Conservation (phyloP, 1,140 invertebrate species). For the Penaeus vannamei region DNA sequence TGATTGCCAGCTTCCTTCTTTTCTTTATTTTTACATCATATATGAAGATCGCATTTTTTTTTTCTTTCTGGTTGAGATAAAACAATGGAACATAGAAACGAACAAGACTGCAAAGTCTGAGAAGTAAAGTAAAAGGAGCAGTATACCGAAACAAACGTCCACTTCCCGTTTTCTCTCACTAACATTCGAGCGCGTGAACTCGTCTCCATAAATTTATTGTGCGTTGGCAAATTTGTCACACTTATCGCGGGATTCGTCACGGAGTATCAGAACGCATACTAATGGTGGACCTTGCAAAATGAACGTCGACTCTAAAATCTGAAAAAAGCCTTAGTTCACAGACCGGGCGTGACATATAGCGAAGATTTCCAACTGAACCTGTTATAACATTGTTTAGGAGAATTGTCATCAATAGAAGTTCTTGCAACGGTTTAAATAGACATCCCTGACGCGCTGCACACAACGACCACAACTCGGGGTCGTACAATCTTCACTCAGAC, state of each 20-base stretch:
- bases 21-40: neutral
- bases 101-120: too few species aligned
- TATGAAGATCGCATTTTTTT: neutral
- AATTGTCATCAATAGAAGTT: too few species aligned
- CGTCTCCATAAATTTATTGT: neutral
- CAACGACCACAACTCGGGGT: too few species aligned
- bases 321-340: neutral
- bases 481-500: neutral
- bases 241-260: slow-evolving; percentile 18
- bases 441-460: too few species aligned
- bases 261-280: slow-evolving; percentile 20
- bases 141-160: neutral
- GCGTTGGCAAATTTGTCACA: slow-evolving; percentile 18
- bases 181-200: too few species aligned
- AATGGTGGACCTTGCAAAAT: slow-evolving; percentile 12
- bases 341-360: too few species aligned
- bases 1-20: neutral
- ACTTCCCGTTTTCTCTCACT: slow-evolving; percentile 20
- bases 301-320: neutral
- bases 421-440: too few species aligned
- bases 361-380: too few species aligned
- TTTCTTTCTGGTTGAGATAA: too few species aligned
- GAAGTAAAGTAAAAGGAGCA: too few species aligned
- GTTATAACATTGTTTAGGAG: too few species aligned
- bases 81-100: too few species aligned